A percentile compares a stretch with the other conserved stretches of the same genome.
phyloP scores from a whole-genome alignment of 1,140 invertebrate genomes.

The Halictus rubicundus region DNA sequence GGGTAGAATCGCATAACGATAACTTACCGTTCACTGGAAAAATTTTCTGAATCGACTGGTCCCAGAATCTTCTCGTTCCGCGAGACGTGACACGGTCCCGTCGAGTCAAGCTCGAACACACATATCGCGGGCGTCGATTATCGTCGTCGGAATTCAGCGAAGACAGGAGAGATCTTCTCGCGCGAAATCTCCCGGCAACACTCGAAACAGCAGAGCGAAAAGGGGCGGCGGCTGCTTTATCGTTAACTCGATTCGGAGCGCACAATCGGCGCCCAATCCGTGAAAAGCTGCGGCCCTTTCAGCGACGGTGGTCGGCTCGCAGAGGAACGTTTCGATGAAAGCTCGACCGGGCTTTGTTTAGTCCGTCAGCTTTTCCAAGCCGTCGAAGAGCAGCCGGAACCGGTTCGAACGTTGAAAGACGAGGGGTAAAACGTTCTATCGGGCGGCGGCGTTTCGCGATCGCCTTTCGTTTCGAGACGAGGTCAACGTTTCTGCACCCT shows the following conservation, averaged over 20 bases:
- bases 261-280: conserved; percentile 22
- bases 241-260: conserved; percentile 25
- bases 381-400: background rate
- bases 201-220: background rate
- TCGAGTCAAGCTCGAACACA: too few species aligned
- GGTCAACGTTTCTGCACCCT: conserved; percentile 30
- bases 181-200: background rate
- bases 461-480: conserved; percentile 2
- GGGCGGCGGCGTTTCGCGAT: background rate
- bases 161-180: background rate
- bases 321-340: background rate
- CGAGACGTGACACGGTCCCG: too few species aligned
- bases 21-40: too few species aligned
- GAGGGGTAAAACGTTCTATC: background rate
- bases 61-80: too few species aligned
- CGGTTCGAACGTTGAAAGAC: conserved; percentile 21
- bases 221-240: background rate
- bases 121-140: too few species aligned
- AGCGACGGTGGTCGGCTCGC: background rate
- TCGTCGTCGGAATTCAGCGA: too few species aligned
- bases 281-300: conserved; percentile 12
- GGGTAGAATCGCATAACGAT: too few species aligned
- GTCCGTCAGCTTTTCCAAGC: background rate
- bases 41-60: too few species aligned
- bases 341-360: conserved; percentile 5